These are phyloP conservation scores for Malthinus flaveolus DNA, from an alignment of 2,888 invertebrate species.

Conservation along the genomic window DNA sequence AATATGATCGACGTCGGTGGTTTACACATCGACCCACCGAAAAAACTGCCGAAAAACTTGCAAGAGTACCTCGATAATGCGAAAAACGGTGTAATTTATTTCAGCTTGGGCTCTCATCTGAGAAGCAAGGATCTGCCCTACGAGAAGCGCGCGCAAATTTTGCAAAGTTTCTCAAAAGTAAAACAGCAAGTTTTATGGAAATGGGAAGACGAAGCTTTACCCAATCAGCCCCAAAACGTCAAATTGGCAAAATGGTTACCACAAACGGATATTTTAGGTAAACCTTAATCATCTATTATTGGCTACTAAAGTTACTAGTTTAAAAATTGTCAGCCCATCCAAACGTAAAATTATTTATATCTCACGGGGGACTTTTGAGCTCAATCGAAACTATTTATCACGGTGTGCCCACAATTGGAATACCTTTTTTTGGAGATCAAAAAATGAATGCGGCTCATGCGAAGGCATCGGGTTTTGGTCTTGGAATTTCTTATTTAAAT, in stretches of 20 bases:
- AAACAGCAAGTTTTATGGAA: constrained; percentile 72
- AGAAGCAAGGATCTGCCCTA: constrained; percentile 58
- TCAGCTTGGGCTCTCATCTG: constrained; percentile 64
- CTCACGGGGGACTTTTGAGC: not conserved
- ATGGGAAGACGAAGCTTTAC: constrained; percentile 63
- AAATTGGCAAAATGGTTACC: constrained; percentile 67
- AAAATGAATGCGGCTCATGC: not conserved
- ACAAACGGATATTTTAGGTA: constrained; percentile 54
- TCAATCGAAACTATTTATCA: not conserved
- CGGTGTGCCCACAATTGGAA: not conserved
- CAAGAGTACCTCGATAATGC: constrained; percentile 57
- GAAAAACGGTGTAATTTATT: constrained; percentile 59
- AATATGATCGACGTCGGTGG: constrained; percentile 61
- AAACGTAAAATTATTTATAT: not conserved
- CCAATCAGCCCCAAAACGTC: constrained; percentile 61
- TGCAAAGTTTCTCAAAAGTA: constrained; percentile 60
- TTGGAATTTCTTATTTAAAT: not conserved
- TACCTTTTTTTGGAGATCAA: not conserved
- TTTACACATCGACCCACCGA: constrained; percentile 46
- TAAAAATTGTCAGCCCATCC: not conserved
- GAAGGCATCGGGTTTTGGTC: not conserved
- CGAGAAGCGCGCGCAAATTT: constrained; percentile 57
- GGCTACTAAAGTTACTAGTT: not conserved
- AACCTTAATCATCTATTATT: constrained; percentile 32
- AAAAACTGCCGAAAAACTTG: constrained; percentile 50